Evolutionary conservation across 2,113 vertebrate species (phyloP), one percentile per base, ranked within the genome.

Genomic region (Sebastes schlegelii): DNA sequence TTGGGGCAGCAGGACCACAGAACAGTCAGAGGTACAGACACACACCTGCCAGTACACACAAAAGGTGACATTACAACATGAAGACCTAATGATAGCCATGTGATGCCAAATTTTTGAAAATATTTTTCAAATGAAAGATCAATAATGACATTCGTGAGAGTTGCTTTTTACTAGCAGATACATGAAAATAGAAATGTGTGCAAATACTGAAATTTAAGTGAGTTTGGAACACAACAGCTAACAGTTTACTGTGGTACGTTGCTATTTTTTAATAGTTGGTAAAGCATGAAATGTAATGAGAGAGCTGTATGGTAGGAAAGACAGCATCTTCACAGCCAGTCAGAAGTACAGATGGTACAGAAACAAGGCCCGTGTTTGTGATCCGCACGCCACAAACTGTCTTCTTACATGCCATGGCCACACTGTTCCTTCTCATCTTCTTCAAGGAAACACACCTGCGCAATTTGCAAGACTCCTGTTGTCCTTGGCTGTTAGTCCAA

Each of bases 1-100:
- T 89, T 96, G 40, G 96, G 95, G 54, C 74, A 92, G 70, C 92
- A 87, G 55, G 94, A 93, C 80, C 97, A 96, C 12, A 99, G 89
- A 49, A 90, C 86, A 69, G 1, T 51, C 80, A 99, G 93, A 51
- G 98, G 97, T 17, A 99, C 84, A 6, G 92, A 93, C 74, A 97
- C 86, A 74, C 7, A 65, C 64, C 92, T 91, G 11, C n/a, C 14
- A 17, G 21, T 23, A 61, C 40, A 69, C 1, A 87, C 7, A 55
- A 72, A 68, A 17, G 16, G 7, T 1, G 45, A 54, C 1, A 14
- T n/a, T 49, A 51, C 0, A 0, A 8, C 23, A 52, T 26, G 6
- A 34, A 21, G 52, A 3, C 0, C n/a, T 45, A 6, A 17, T 6
- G 2, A 10, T n/a, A 23, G 42, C 21, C 21, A 19, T 48, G 55